These are phyloP conservation scores for Molorchus minor DNA, from an alignment of 2,888 invertebrate genomes.

Conservation along the genomic window DNA sequence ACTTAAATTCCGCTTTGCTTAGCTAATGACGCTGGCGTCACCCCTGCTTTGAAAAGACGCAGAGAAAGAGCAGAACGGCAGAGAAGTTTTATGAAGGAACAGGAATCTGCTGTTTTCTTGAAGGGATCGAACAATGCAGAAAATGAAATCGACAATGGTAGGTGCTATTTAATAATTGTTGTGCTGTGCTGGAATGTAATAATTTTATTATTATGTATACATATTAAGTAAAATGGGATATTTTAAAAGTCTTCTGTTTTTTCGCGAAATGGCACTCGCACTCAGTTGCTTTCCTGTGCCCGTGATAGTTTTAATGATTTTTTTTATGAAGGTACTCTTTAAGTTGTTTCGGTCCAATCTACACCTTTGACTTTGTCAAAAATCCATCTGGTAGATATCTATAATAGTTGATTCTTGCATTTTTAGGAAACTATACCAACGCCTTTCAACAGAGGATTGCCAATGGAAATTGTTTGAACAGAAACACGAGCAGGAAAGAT, in stretches of 20 bases:
- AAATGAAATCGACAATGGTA: conserved; percentile 56
- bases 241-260: too few relatives aligned
- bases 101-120: conserved; percentile 71
- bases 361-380: too few relatives aligned
- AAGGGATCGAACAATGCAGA: conserved; percentile 59
- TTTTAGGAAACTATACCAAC: conserved; percentile 68
- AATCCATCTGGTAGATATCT: too few relatives aligned
- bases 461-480: conserved; percentile 67
- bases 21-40: conserved; percentile 76
- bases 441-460: conserved; percentile 69
- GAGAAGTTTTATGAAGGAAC: conserved; percentile 84
- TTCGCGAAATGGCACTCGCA: too few relatives aligned
- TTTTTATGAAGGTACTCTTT: too few relatives aligned
- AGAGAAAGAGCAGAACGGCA: conserved; percentile 86
- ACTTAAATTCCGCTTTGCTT: conserved; percentile 50
- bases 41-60: conserved; percentile 80
- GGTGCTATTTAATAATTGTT: conserved; percentile 56
- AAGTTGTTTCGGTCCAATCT: too few relatives aligned
- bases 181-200: too few relatives aligned
- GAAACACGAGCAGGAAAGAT: conserved; percentile 64
- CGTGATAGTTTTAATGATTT: too few relatives aligned
- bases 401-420: conserved; percentile 17
- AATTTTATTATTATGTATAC: too few relatives aligned
- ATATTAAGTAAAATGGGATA: too few relatives aligned
- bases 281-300: too few relatives aligned